These are phyloP conservation scores for Lacanobia oleracea DNA, from an alignment of 2,888 invertebrate species.

Conservation along the genomic window DNA sequence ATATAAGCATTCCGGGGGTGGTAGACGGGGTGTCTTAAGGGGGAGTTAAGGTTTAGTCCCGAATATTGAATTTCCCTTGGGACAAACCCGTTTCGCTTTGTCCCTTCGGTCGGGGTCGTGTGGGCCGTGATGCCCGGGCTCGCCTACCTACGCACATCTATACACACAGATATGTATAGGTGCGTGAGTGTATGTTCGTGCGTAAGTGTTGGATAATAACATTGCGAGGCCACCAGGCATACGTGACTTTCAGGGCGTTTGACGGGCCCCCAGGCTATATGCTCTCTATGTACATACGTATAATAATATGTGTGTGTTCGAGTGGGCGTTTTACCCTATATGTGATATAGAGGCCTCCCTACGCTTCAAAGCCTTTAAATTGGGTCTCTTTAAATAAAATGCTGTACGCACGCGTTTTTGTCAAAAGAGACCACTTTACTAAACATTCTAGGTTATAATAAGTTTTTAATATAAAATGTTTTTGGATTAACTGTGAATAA, in stretches of 20 bases:
- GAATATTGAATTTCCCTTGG: slow-evolving; percentile 91
- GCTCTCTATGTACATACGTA: slow-evolving; percentile 74
- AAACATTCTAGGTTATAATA: slow-evolving; percentile 51
- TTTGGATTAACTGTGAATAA: slow-evolving; percentile 43
- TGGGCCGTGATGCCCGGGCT: slow-evolving; percentile 89
- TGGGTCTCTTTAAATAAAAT: slow-evolving; percentile 87
- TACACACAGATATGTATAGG: slow-evolving; percentile 66
- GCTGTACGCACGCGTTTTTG: slow-evolving; percentile 69
- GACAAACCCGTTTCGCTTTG: slow-evolving; percentile 91
- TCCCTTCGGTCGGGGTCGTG: slow-evolving; percentile 90
- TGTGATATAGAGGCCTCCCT: slow-evolving; percentile 82
- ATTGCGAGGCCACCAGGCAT: slow-evolving; percentile 87
- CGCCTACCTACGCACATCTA: slow-evolving; percentile 74
- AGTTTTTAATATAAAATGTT: slow-evolving; percentile 50
- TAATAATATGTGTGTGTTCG: slow-evolving; percentile 75
- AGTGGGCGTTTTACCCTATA: slow-evolving; percentile 82
- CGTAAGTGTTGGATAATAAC: slow-evolving; percentile 90
- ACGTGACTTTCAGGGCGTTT: slow-evolving; percentile 89
- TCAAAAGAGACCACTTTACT: slow-evolving; percentile 69
- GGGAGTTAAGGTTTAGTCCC: slow-evolving; percentile 91
- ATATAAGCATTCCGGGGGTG: slow-evolving; percentile 91
- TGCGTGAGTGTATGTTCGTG: slow-evolving; percentile 79
- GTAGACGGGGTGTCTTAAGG: slow-evolving; percentile 90
- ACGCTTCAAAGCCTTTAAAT: slow-evolving; percentile 87
- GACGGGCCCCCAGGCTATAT: slow-evolving; percentile 86